A percentile compares a stretch with the other conserved stretches of the same genome.
These are phyloP conservation scores for Stenchaetothrips biformis DNA, from an alignment of 2,888 invertebrate species.

Conservation along the genomic window DNA sequence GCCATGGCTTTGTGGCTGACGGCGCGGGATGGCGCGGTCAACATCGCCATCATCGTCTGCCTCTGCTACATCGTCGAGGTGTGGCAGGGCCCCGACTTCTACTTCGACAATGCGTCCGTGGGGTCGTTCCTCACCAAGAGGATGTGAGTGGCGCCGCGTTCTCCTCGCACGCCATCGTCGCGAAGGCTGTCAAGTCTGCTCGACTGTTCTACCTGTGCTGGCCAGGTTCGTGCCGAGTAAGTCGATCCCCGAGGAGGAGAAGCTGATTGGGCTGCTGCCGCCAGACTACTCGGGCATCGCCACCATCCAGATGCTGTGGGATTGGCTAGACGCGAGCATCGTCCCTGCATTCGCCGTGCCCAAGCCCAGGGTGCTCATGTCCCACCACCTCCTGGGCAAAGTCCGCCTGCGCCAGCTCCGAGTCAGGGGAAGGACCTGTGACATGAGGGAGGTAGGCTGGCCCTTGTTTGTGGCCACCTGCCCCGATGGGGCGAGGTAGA, in stretches of 20 bases:
- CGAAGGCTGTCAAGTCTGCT: background rate
- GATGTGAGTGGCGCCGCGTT: background rate
- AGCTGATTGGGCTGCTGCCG: background rate
- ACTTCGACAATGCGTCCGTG: background rate
- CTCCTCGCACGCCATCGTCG: background rate
- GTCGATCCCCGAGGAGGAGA: background rate
- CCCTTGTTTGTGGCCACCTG: no score
- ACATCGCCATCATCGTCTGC: background rate
- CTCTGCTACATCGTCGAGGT: background rate
- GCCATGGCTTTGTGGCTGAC: background rate
- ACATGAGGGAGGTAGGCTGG: background rate
- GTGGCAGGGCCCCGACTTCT: slow-evolving; percentile 7
- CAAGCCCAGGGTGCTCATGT: background rate
- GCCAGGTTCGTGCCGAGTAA: background rate
- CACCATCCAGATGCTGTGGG: background rate
- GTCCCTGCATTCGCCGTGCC: background rate
- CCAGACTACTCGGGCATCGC: slow-evolving; percentile 11
- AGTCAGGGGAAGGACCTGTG: background rate
- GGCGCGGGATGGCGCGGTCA: background rate
- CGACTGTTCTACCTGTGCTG: background rate
- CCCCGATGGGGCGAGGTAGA: no score
- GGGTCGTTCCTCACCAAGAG: slow-evolving; percentile 6
- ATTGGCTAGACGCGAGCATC: slow-evolving; percentile 2
- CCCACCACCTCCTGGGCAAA: background rate
- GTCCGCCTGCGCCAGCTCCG: background rate